A percentile compares a stretch with the other conserved stretches of the same genome.
Conservation (phyloP, 92 coral and sea anemone genomes). For the Porites evermanni region DNA sequence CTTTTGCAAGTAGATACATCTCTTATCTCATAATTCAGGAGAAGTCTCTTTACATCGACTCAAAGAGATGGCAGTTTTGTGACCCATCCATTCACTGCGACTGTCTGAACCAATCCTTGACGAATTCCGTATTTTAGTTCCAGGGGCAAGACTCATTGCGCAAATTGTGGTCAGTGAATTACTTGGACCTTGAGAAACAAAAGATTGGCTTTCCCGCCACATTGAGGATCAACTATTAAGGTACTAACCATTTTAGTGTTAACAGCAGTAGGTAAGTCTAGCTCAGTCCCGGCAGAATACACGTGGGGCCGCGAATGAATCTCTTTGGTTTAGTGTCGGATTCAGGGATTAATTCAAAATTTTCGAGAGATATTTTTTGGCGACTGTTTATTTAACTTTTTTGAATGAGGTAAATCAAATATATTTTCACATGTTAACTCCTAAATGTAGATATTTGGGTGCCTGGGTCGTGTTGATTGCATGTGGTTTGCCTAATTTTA, state of each 20-base stretch:
- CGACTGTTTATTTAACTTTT: too few species aligned
- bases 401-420: too few species aligned
- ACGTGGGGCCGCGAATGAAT: too few species aligned
- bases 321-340: too few species aligned
- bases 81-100: background rate
- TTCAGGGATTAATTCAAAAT: too few species aligned
- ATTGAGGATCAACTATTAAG: background rate
- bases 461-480: background rate
- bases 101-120: slow-evolving; percentile 17
- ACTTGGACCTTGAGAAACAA: background rate
- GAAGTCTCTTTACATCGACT: background rate
- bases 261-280: too few species aligned
- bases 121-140: too few species aligned
- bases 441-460: background rate
- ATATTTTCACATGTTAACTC: too few species aligned
- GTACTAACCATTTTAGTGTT: too few species aligned
- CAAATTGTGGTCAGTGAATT: background rate
- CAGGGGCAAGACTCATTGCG: background rate
- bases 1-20: slow-evolving; percentile 11
- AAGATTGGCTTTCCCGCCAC: background rate
- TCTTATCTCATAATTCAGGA: slow-evolving; percentile 31
- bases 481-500: background rate
- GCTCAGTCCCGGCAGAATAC: too few species aligned
- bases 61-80: background rate
- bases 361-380: too few species aligned